These are phyloP conservation scores for Lontra canadensis DNA, from an alignment of 2,113 vertebrate species.

Conservation along the genomic window DNA sequence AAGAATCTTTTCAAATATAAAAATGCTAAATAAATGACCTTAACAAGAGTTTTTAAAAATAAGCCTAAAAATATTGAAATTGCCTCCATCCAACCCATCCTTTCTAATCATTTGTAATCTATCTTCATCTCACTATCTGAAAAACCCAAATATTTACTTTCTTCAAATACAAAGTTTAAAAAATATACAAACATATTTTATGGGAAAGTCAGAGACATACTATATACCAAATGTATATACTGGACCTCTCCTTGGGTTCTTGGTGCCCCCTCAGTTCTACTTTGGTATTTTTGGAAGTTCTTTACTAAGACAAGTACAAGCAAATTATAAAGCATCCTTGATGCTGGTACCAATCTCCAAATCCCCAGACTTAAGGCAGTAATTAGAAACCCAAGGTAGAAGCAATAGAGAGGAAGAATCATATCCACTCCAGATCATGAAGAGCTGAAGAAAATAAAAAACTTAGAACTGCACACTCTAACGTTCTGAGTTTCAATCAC, in stretches of 20 bases:
- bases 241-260: not conserved
- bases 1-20: conserved; percentile 38
- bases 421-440: not conserved
- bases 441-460: not conserved
- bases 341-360: not conserved
- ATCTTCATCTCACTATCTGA: not conserved
- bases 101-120: conserved; percentile 10
- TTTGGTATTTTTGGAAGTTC: not conserved
- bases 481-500: not conserved
- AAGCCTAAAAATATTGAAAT: conserved; percentile 30
- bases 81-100: not conserved
- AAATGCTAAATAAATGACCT: not conserved
- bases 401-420: not conserved
- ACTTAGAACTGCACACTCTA: not conserved
- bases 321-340: not conserved
- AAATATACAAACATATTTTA: conserved; percentile 1
- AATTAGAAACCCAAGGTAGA: conserved; percentile 14
- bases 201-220: not conserved
- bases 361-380: not conserved
- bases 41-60: not conserved
- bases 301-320: not conserved
- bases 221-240: not conserved
- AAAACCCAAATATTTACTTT: conserved; percentile 39
- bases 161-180: not conserved
- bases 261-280: not conserved